Conservation (phyloP, 2,888 invertebrate species). For the Apotomis capreana region DNA sequence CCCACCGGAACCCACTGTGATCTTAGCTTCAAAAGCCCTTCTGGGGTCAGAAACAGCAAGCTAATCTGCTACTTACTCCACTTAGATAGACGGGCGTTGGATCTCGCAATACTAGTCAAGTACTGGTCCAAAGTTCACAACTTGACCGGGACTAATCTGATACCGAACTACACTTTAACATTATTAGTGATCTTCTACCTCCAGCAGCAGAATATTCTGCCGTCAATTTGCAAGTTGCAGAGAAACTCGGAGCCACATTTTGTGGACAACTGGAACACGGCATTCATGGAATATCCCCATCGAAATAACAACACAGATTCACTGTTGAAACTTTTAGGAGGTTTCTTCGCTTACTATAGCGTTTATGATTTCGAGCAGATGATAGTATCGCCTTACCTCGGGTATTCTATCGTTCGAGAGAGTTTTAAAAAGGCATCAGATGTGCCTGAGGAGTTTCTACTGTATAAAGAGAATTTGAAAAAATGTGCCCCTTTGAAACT, state of each 20-base stretch:
- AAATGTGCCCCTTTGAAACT: constrained; percentile 57
- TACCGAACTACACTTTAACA: constrained; percentile 87
- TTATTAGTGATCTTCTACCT: constrained; percentile 88
- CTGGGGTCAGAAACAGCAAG: constrained; percentile 87
- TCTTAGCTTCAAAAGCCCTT: constrained; percentile 86
- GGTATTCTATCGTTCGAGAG: constrained; percentile 68
- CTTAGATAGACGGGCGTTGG: constrained; percentile 81
- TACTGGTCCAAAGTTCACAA: constrained; percentile 87
- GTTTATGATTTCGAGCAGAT: constrained; percentile 80
- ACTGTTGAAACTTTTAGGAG: constrained; percentile 80
- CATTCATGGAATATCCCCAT: constrained; percentile 66
- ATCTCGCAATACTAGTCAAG: constrained; percentile 86
- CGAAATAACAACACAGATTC: constrained; percentile 55
- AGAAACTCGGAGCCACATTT: constrained; percentile 50
- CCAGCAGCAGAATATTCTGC: constrained; percentile 84
- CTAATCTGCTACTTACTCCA: constrained; percentile 84
- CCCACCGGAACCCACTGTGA: constrained; percentile 86
- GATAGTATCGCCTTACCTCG: constrained; percentile 85
- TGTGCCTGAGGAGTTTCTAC: constrained; percentile 59
- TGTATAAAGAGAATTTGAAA: constrained; percentile 65
- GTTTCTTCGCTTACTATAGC: constrained; percentile 86
- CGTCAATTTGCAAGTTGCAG: constrained; percentile 80
- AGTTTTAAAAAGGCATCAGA: constrained; percentile 57
- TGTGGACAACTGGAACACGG: constrained; percentile 84
- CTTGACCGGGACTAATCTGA: constrained; percentile 80